Evolutionary conservation across 2,113 vertebrate genomes (phyloP).

Genomic region (Leptocoma aspasia): DNA sequence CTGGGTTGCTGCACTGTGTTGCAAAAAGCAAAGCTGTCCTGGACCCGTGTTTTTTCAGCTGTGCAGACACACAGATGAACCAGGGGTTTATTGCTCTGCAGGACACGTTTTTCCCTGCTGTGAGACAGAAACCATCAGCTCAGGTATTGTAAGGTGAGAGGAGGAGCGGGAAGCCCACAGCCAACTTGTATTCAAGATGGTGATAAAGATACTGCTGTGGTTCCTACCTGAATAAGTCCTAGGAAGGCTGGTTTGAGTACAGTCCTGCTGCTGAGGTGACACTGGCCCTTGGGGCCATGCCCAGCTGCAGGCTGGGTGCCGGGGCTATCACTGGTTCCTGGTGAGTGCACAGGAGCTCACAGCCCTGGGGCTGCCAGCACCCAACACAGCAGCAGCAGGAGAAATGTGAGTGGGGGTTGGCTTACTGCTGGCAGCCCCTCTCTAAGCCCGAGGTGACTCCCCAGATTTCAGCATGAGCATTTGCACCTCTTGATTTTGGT

Average conservation of each 20-base stretch:
- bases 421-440: neutral
- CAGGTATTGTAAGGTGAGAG: neutral
- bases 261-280: neutral
- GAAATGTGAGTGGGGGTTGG: neutral
- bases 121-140: neutral
- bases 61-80: neutral
- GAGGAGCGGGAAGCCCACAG: neutral
- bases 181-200: neutral
- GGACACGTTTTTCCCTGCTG: neutral
- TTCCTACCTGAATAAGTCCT: neutral
- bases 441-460: neutral
- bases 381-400: neutral
- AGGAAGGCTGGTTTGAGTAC: neutral
- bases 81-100: neutral
- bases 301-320: neutral
- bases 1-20: neutral
- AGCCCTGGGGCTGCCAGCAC: fast-evolving
- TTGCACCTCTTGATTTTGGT: neutral
- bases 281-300: fast-evolving
- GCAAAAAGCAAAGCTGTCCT: neutral
- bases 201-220: neutral
- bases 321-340: fast-evolving
- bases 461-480: neutral
- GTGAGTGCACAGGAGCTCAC: fast-evolving
- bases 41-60: neutral